A percentile compares a stretch with the other conserved stretches of the same genome.
Conservation (phyloP, 2,797 vertebrate species). For the Oophaga sylvatica region DNA sequence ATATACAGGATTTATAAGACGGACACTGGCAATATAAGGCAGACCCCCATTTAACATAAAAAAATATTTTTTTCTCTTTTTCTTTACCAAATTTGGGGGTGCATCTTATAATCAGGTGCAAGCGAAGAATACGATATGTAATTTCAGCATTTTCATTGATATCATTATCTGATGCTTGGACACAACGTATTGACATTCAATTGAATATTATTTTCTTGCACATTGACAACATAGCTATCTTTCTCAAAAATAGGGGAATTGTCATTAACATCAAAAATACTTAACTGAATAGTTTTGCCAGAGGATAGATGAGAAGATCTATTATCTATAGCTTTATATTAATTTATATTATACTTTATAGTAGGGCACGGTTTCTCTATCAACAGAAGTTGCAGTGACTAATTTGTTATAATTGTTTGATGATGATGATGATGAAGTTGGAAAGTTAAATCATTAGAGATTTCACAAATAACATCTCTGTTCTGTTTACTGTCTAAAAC, state of each 20-base stretch:
- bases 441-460: slow-evolving; percentile 48
- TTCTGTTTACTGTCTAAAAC: slow-evolving; percentile 66
- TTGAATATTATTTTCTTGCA: slow-evolving; percentile 72
- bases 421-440: slow-evolving; percentile 48
- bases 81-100: no score
- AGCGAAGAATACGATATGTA: slow-evolving; percentile 52
- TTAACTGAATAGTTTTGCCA: slow-evolving; percentile 28
- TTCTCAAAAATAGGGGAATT: slow-evolving; percentile 66
- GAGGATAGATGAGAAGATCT: slow-evolving; percentile 23
- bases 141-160: slow-evolving; percentile 74
- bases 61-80: no score
- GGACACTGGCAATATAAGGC: no score
- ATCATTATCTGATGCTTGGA: slow-evolving; percentile 78
- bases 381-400: slow-evolving; percentile 61
- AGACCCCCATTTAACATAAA: no score
- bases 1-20: no score
- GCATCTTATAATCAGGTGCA: no score
- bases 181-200: slow-evolving; percentile 71
- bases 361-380: slow-evolving; percentile 63
- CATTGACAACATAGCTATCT: slow-evolving; percentile 64
- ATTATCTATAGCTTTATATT: slow-evolving; percentile 27
- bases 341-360: slow-evolving; percentile 62
- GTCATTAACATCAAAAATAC: slow-evolving; percentile 43
- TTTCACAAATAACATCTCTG: slow-evolving; percentile 64
- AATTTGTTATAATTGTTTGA: slow-evolving; percentile 64